These are phyloP conservation scores for Atherinosoma microstoma DNA, from an alignment of 2,797 vertebrate genomes.

Conservation along the genomic window DNA sequence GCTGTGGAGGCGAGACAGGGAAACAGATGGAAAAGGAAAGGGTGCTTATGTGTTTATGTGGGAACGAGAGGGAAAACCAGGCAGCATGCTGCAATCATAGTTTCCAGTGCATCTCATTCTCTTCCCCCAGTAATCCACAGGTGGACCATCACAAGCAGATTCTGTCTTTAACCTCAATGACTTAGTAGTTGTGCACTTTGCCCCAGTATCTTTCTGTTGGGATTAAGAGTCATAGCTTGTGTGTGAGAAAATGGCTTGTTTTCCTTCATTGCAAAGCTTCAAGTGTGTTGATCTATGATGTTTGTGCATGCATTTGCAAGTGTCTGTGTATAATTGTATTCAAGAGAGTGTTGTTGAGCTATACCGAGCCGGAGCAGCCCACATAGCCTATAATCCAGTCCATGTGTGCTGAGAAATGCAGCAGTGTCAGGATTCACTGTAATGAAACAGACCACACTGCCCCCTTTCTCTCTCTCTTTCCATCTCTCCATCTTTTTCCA, in stretches of 20 bases:
- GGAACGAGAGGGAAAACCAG: conserved; percentile 42
- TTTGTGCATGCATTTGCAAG: conserved; percentile 48
- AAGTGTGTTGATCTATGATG: conserved; percentile 49
- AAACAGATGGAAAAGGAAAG: conserved; percentile 25
- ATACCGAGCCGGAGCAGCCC: conserved; percentile 72
- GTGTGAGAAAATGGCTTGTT: conserved; percentile 65
- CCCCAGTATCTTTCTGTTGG: conserved; percentile 55
- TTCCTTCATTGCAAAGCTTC: conserved; percentile 46
- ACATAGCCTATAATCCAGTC: conserved; percentile 81
- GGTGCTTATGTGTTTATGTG: conserved; percentile 52
- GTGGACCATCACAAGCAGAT: conserved; percentile 78
- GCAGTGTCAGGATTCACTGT: conserved; percentile 84
- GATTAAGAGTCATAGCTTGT: conserved; percentile 65
- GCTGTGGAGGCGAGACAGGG: not conserved
- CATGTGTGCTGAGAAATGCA: conserved; percentile 83
- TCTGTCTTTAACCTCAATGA: conserved; percentile 72
- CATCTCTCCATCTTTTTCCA: conserved; percentile 73
- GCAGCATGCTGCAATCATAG: conserved; percentile 59
- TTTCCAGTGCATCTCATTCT: conserved; percentile 77
- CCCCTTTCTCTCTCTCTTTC: conserved; percentile 75
- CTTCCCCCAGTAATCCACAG: conserved; percentile 76
- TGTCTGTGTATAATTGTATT: conserved; percentile 32
- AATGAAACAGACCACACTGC: conserved; percentile 82
- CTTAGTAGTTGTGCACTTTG: conserved; percentile 70
- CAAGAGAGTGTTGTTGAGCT: conserved; percentile 61